Evolutionary conservation across 2,888 invertebrate genomes (phyloP), one percentile per base, ranked within the genome.

Genomic region (Esperia sulphurella): DNA sequence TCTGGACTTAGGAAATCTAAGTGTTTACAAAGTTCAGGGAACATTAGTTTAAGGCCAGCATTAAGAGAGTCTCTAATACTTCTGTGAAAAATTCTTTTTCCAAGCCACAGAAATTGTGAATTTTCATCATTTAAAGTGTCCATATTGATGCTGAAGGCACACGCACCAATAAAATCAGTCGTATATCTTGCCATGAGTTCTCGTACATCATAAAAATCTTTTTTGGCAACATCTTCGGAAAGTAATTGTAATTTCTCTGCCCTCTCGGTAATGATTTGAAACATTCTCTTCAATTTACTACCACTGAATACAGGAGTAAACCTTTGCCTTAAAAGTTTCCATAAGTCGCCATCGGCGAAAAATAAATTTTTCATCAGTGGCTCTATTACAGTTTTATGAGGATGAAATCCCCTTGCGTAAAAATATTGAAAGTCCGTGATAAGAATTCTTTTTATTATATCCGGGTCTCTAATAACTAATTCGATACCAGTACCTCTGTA

Each of bases 181-280:
- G 86, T 86, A 38, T 83, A 88, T 41, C 87, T 71, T 1, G 85
- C 86, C 84, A 87, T 86, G 0, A 86, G 71, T 52, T 87, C 87
- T 39, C 79, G 70, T 3, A 77, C 73, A 50, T 86, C 85, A 43
- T 79, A 83, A 53, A 59, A 71, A 38, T 81, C 79, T 43, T 58
- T 65, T 6, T 71, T 52, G 6, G 67, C 57, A 0, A 82, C 65
- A 9, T 76, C 70, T 49, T 80, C 79, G 3, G 79, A 71, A 35
- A 81, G 66, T 1, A 68, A 10, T 65, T 84, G 79, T 9, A 88
- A 53, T 53, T 79, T 81, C 53, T 81, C 79, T 4, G 85, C 83
- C 56, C 82, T 65, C 0, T 83, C 79, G 8, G 78, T 81, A 28
- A 88, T 84, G 14, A 85, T 71, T 5, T 79, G 80, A 50, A 88